phyloP scores from a whole-genome alignment of 2,113 vertebrate genomes.

The Vicugna pacos region DNA sequence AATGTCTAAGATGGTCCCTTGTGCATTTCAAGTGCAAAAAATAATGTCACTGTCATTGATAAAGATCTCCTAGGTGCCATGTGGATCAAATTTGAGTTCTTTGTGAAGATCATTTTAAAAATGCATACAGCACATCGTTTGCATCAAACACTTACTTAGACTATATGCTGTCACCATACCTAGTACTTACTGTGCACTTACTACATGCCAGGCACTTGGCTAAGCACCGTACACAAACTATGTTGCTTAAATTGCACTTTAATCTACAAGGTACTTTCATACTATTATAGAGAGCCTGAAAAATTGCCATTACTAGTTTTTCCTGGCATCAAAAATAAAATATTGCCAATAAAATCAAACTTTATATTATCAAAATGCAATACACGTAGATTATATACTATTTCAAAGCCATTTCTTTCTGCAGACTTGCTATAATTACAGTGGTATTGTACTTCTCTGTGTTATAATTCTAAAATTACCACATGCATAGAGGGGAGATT shows the following conservation, averaged over 20 bases:
- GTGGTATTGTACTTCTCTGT: conserved; percentile 23
- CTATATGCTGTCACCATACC: not conserved
- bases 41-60: not conserved
- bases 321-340: conserved; percentile 5
- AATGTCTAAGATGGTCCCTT: not conserved
- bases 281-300: not conserved
- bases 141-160: not conserved
- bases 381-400: not conserved
- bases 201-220: not conserved
- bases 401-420: conserved; percentile 58
- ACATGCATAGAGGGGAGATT: conserved; percentile 24
- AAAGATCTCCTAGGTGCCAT: not conserved
- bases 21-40: not conserved
- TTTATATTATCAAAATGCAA: conserved; percentile 43
- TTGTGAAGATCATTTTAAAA: not conserved
- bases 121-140: not conserved
- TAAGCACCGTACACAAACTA: not conserved
- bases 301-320: not conserved
- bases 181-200: not conserved
- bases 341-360: conserved; percentile 20
- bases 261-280: not conserved
- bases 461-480: conserved; percentile 70
- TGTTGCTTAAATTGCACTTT: not conserved
- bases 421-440: conserved; percentile 57
- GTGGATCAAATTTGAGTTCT: not conserved